Percentiles rank a stretch among this genome's conserved stretches.
phyloP scores from a whole-genome alignment of 1,140 invertebrate species.

The Leguminivora glycinivorella region DNA sequence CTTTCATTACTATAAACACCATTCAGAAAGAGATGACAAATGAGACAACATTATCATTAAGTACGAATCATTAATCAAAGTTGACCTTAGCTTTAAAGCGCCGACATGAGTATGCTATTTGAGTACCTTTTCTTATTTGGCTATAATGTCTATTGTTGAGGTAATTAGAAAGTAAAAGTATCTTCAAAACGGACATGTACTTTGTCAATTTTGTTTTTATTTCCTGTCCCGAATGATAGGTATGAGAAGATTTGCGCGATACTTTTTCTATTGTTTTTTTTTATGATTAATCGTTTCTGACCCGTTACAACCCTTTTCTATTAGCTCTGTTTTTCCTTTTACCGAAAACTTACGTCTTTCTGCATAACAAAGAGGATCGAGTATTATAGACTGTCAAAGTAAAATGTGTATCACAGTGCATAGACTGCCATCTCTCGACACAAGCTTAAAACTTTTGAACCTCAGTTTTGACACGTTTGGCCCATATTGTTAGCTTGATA shows the following conservation, averaged over 20 bases:
- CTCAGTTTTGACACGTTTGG: no score
- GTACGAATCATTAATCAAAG: constrained; percentile 36
- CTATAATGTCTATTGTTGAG: constrained; percentile 1
- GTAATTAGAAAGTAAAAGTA: constrained; percentile 27
- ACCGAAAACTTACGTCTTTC: no score
- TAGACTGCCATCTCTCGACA: no score
- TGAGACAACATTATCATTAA: constrained; percentile 30
- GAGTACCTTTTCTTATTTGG: neutral
- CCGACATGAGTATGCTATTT: constrained; percentile 20
- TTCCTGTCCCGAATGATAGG: neutral
- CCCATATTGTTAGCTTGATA: no score
- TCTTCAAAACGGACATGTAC: constrained; percentile 15
- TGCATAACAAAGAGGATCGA: no score
- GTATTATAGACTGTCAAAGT: no score
- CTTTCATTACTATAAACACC: neutral
- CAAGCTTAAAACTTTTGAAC: no score
- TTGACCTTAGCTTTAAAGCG: constrained; percentile 32
- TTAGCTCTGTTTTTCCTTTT: no score
- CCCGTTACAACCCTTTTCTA: no score
- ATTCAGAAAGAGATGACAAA: constrained; percentile 33
- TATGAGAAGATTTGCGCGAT: neutral
- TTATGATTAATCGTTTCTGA: no score
- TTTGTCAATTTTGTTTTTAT: constrained; percentile 15
- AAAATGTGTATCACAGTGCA: no score
- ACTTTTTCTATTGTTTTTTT: neutral